Base-by-base conservation (phyloP, 2,113 vertebrate species). In the Coregonus clupeaformis region DNA sequence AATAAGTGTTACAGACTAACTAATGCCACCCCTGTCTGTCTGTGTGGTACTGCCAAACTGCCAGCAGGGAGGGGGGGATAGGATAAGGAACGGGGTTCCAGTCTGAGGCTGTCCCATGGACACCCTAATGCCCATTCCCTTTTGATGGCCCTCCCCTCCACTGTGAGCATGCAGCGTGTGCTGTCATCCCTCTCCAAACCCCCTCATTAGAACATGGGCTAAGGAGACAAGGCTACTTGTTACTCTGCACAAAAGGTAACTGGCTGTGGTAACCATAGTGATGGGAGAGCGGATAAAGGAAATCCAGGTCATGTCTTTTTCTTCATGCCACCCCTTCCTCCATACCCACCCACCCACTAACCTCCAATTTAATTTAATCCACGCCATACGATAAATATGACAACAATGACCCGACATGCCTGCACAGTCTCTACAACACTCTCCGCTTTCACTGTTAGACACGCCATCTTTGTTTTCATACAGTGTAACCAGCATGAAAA, bases 181-280 rank as follows among this genome's bases (percentile, higher is more conserved):
- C 88, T 89, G 90, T 92, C 89, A 90, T 86, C 85, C 88, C 80
- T 85, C 86, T 91, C 87, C 88, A 91, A 89, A 91, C 79, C 87
- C 85, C 84, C 88, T 91, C 88, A 91, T 92, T 92, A 91, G 87
- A 91, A 88, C 90, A 85, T 82, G 82, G 85, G 82, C 87, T 24
- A 69, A 77, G 85, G 85, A 90, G 87, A 90, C 87, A 90, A 88
- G 89, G 86, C 88, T 89, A 82, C 87, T 90, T 89, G 86, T 87
- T 78, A 65, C 69, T 49, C 65, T 63, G 78, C 81, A 87, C 84
- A 87, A 85, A 75, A 71, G 72, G 69, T 57, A 68, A 74, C 67
- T 69, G 59, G 25, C 29, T 74, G 63, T 80, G 49, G 83, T 82
- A 77, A 87, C 90, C 88, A 80, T 84, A 78, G 81, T 82, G 83